phyloP scores from a whole-genome alignment of 1,140 invertebrate species.

The Anastatus disparis region DNA sequence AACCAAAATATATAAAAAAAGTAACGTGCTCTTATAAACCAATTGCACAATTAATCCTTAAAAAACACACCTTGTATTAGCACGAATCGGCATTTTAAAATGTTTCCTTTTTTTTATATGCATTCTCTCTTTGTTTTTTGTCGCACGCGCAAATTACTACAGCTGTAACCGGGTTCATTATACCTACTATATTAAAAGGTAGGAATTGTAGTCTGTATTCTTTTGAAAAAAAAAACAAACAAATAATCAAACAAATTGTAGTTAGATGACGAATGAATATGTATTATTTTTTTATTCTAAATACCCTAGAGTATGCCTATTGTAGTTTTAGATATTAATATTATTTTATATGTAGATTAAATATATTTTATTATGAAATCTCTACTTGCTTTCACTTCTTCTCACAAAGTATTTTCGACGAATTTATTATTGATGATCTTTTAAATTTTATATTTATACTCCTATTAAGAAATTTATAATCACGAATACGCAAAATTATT shows the following conservation, averaged over 20 bases:
- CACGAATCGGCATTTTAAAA: constrained; percentile 40
- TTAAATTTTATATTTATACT: no score
- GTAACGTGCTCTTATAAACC: constrained; percentile 16
- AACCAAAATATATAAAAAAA: constrained; percentile 1
- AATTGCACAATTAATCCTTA: no score
- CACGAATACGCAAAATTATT: no score
- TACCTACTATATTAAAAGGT: constrained; percentile 67
- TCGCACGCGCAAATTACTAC: constrained; percentile 52
- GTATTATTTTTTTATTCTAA: not conserved
- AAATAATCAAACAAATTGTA: not conserved
- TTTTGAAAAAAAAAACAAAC: not conserved
- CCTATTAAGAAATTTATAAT: no score
- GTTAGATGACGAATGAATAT: not conserved
- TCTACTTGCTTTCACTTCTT: constrained; percentile 30
- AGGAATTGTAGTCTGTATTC: constrained; percentile 54
- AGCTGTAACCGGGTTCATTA: constrained; percentile 64
- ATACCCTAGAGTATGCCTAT: not conserved
- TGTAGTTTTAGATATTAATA: no score
- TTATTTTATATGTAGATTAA: not conserved
- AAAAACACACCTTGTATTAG: constrained; percentile 25
- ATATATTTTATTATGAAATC: constrained; percentile 15
- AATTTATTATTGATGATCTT: no score
- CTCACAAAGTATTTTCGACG: no score
- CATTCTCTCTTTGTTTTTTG: constrained; percentile 57
- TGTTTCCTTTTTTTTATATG: constrained; percentile 53